phyloP scores from a whole-genome alignment of 2,797 vertebrate species.

The Microctenopoma steveboyesi region DNA sequence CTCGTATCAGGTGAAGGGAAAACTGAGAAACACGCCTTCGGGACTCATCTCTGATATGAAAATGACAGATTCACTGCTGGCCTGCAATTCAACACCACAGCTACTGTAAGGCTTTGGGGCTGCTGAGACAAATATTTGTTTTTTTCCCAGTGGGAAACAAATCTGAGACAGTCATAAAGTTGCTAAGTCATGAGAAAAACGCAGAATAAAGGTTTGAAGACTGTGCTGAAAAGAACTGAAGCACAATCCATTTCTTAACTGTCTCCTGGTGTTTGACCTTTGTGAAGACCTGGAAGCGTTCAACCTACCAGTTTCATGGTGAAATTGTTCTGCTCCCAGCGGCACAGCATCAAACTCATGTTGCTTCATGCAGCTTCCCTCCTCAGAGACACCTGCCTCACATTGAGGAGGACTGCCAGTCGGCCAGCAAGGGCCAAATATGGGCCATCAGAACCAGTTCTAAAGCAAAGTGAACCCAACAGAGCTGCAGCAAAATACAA shows the following conservation, averaged over 20 bases:
- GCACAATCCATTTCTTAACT: neutral
- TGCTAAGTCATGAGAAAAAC: conserved; percentile 23
- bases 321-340: conserved; percentile 91
- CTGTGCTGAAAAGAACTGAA: neutral
- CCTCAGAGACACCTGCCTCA: conserved; percentile 78
- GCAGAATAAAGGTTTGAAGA: conserved; percentile 1
- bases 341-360: conserved; percentile 92
- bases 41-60: conserved; percentile 43
- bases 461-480: conserved; percentile 1
- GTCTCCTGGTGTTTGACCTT: conserved; percentile 28
- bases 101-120: conserved; percentile 20
- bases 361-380: conserved; percentile 60
- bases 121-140: conserved; percentile 55
- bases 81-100: conserved; percentile 37
- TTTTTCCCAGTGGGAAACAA: conserved; percentile 23
- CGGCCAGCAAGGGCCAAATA: conserved; percentile 26
- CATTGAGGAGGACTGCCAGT: conserved; percentile 29
- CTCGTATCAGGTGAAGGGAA: conserved; percentile 48
- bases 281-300: conserved; percentile 54
- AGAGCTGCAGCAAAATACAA: neutral
- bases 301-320: conserved; percentile 94
- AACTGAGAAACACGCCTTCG: conserved; percentile 34
- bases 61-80: conserved; percentile 1
- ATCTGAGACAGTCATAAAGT: conserved; percentile 17
- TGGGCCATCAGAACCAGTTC: conserved; percentile 48